These are phyloP conservation scores for Linnaemya vulpina DNA, from an alignment of 2,888 invertebrate genomes.

Conservation along the genomic window DNA sequence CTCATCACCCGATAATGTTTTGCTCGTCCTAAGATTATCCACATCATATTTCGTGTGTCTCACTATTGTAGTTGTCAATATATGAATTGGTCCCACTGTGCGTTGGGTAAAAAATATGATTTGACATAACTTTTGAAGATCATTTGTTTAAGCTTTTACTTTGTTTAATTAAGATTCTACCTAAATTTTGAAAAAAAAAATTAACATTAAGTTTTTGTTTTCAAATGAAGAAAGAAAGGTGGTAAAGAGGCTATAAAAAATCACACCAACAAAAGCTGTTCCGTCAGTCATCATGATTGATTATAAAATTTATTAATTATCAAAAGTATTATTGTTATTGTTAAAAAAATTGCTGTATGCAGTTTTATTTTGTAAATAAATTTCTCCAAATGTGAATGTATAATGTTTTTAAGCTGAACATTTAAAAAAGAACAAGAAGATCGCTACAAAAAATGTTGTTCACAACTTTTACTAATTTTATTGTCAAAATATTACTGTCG, in stretches of 20 bases:
- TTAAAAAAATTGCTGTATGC: background rate
- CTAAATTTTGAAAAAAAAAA: background rate
- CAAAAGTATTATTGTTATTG: background rate
- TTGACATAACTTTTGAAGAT: too few species aligned
- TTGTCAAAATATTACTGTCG: too few species aligned
- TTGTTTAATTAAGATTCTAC: background rate
- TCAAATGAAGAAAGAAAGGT: background rate
- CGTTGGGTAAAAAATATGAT: too few species aligned
- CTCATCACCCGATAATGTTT: too few species aligned
- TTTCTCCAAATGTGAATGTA: background rate
- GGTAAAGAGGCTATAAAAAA: background rate
- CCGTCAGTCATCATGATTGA: background rate
- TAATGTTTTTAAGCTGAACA: background rate
- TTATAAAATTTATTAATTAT: background rate
- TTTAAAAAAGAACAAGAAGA: background rate
- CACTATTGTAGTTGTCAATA: too few species aligned
- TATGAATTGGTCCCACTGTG: too few species aligned
- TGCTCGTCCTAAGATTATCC: too few species aligned
- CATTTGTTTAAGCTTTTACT: too few species aligned
- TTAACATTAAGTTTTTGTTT: background rate
- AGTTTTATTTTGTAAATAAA: background rate
- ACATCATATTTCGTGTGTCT: too few species aligned
- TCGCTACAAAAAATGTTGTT: background rate
- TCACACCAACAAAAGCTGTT: background rate
- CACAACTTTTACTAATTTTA: too few species aligned